These are phyloP conservation scores for Muntiacus muntjak DNA, from an alignment of 2,113 vertebrate genomes.

Conservation along the genomic window DNA sequence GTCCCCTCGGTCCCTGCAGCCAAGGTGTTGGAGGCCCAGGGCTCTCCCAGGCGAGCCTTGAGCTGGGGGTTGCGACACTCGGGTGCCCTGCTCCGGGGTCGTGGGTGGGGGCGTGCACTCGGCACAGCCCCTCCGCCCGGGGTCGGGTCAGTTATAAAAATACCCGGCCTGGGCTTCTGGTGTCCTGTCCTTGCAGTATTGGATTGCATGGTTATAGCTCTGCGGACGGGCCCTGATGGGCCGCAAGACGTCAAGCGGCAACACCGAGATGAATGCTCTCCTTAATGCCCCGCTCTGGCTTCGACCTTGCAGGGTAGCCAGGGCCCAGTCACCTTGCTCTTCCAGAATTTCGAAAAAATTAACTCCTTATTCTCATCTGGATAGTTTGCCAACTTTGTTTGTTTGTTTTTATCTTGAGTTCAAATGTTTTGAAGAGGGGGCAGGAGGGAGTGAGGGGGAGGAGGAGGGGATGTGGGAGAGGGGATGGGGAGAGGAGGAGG, in stretches of 20 bases:
- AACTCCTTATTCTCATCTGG: background rate
- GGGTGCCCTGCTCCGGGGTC: rapidly evolving
- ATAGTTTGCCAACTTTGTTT: background rate
- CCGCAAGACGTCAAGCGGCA: background rate
- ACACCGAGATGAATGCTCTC: constrained; percentile 12
- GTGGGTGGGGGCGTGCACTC: rapidly evolving
- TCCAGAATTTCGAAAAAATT: background rate
- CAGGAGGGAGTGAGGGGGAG: rapidly evolving
- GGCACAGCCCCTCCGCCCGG: background rate
- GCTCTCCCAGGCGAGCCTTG: background rate
- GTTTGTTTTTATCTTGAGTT: background rate
- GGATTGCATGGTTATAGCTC: constrained; percentile 15
- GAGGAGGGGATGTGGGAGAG: rapidly evolving
- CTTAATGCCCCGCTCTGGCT: constrained; percentile 1
- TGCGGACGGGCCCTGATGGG: background rate
- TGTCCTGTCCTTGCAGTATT: background rate
- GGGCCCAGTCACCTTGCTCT: background rate
- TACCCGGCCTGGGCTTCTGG: background rate
- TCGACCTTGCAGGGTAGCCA: constrained; percentile 29
- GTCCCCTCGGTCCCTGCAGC: background rate
- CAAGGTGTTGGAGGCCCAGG: too few relatives aligned
- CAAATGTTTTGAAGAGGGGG: background rate
- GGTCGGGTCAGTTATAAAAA: background rate
- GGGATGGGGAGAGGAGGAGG: rapidly evolving
- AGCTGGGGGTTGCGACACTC: rapidly evolving